Evolutionary conservation across 1,140 invertebrate species (phyloP).

Genomic region (Trigoniulus corallinus): DNA sequence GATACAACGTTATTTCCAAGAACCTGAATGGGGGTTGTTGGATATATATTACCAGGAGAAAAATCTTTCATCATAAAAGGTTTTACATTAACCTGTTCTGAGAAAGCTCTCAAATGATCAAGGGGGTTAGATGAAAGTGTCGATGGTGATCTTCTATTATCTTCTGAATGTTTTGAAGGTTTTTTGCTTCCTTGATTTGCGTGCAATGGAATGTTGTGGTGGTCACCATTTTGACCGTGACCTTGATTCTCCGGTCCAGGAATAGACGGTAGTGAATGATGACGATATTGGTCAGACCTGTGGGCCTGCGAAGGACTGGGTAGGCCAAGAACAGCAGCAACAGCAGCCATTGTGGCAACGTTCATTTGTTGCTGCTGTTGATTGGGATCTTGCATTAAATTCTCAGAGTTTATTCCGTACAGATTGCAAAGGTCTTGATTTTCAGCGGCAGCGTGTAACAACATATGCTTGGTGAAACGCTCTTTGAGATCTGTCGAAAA

Average conservation of each 20-base stretch:
- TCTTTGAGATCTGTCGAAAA: conserved; percentile 24
- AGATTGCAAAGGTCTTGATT: conserved; percentile 24
- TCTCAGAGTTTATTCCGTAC: conserved; percentile 20
- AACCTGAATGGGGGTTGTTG: background rate
- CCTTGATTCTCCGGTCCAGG: conserved; percentile 11
- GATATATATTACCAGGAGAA: background rate
- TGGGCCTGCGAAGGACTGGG: background rate
- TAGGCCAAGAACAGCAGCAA: background rate
- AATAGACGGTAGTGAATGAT: conserved; percentile 3
- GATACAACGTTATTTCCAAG: background rate
- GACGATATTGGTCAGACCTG: background rate
- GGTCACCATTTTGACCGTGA: background rate
- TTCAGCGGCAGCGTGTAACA: conserved; percentile 26
- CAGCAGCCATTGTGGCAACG: conserved; percentile 7
- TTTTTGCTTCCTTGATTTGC: background rate
- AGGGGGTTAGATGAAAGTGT: background rate
- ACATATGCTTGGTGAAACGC: conserved; percentile 25
- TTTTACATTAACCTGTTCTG: background rate
- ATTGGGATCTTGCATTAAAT: conserved; percentile 18
- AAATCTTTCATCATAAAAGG: background rate
- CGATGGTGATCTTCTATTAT: background rate
- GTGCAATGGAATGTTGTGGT: background rate
- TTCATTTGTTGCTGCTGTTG: conserved; percentile 3
- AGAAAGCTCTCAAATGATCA: background rate
- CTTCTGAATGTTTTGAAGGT: background rate